Percentiles rank a stretch among this genome's conserved stretches.
Conservation (phyloP, 2,113 vertebrate genomes). For the Glaucidium brasilianum region DNA sequence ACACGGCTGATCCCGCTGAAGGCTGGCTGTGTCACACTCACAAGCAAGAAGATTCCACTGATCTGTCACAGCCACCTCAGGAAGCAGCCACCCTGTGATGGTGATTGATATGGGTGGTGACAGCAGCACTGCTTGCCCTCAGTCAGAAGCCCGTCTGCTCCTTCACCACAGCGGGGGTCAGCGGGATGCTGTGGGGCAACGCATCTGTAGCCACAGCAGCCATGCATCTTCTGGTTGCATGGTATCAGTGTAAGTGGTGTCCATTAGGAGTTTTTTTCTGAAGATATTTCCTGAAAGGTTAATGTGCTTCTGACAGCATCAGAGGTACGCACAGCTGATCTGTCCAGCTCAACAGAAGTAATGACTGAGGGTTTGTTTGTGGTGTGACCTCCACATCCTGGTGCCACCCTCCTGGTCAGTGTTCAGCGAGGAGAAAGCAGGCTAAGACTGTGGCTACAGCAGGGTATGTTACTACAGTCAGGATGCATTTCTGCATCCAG, state of each 20-base stretch:
- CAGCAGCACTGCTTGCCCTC: not conserved
- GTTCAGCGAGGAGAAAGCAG: not conserved
- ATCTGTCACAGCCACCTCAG: not conserved
- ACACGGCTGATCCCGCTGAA: not conserved
- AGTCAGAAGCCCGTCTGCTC: not conserved
- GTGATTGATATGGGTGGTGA: not conserved
- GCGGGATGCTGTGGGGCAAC: accelerated
- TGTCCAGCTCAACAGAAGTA: not conserved
- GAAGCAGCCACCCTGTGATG: accelerated
- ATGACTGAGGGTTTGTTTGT: not conserved
- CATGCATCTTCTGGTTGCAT: not conserved
- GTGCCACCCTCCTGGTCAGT: accelerated
- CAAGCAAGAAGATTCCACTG: not conserved
- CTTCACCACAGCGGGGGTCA: accelerated
- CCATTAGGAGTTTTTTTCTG: accelerated
- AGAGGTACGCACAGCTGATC: not conserved
- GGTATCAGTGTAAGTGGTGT: not conserved
- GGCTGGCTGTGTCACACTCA: not conserved
- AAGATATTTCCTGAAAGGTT: not conserved
- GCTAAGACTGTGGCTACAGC: not conserved
- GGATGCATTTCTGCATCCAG: not conserved
- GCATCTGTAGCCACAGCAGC: not conserved
- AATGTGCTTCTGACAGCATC: not conserved
- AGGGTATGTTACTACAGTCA: not conserved
- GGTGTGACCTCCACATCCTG: not conserved